Evolutionary conservation across 2,113 vertebrate genomes (phyloP), one percentile per base, ranked within the genome.

Genomic region (Gymnobelideus leadbeateri): DNA sequence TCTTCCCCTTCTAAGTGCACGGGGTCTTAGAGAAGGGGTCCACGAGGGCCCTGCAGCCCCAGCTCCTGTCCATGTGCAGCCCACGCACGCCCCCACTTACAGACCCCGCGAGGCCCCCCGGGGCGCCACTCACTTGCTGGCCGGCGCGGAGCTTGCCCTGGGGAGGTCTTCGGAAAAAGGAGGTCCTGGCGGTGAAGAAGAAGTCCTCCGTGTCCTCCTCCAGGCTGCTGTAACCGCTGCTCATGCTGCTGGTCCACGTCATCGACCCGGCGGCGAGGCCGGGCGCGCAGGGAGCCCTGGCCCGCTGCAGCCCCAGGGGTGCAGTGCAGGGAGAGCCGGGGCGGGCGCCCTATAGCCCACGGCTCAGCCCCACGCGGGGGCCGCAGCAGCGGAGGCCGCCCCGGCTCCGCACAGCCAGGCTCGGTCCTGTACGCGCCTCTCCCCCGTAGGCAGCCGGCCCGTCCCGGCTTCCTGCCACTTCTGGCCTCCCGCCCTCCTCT

Each of bases 141-240:
- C 97, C 97, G 21, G 98, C 96, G 46, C 98, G 98, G 97, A 98
- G 98, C 98, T 99, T 99, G 92, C 99, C 99, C 97, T 96, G 97
- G 37, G 98, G 98, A 47, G 99, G 99, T 94, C 99, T 99, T 97
- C 99, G 99, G 98, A 99, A 99, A 97, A 99, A 99, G 90, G 99
- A 99, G 93, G 99, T 99, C 97, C 99, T 99, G 95, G 99, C 99
- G 47, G 99, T 99, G 98, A 99, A 99, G 98, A 99, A 99, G 97
- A 99, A 99, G 98, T 99, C 99, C 97, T 99, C 99, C 91, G 99
- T 37, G 97, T 99, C 98, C 92, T 99, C 99, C 98, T 99, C 99
- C 98, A 99, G 98, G 98, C 99, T 99, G 97, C 99, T 99, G 99
- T 99, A 99, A 91, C 99, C 99, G 98, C 99, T 99, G 98, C 99